phyloP scores from a whole-genome alignment of 2,888 invertebrate genomes.

The Apamea epomidion region DNA sequence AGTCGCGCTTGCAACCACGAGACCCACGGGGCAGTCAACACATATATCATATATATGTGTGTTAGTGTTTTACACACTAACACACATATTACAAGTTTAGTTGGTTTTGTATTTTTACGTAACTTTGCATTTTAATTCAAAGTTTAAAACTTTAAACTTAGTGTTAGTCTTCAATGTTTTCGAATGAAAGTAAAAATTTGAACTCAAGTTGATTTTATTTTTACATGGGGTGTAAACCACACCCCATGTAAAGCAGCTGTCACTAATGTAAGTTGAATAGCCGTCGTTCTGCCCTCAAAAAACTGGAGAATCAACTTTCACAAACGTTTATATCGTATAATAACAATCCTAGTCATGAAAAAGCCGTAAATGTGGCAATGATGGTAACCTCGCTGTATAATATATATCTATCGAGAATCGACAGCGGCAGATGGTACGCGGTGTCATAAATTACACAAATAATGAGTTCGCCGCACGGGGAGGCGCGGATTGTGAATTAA shows the following conservation, averaged over 20 bases:
- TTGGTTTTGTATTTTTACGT: neutral
- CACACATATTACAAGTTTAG: neutral
- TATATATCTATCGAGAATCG: slow-evolving; percentile 45
- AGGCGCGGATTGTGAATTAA: slow-evolving; percentile 32
- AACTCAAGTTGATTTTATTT: neutral
- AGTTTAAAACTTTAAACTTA: neutral
- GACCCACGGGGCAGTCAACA: too few relatives aligned
- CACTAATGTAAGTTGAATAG: neutral
- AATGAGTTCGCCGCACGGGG: slow-evolving; percentile 33
- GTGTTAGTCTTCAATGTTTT: neutral
- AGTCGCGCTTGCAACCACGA: too few relatives aligned
- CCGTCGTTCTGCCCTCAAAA: neutral
- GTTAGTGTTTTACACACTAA: too few relatives aligned
- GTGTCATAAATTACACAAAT: slow-evolving; percentile 59
- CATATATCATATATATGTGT: too few relatives aligned
- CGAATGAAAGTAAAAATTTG: too few relatives aligned
- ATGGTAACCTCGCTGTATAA: slow-evolving; percentile 47
- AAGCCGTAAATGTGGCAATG: slow-evolving; percentile 24
- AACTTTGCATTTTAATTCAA: too few relatives aligned
- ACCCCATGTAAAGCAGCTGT: neutral
- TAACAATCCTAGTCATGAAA: slow-evolving; percentile 35
- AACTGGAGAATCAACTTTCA: slow-evolving; percentile 4
- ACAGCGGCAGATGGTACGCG: slow-evolving; percentile 56
- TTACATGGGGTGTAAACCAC: neutral
- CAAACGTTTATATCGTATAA: neutral